Evolutionary conservation across 2,888 invertebrate genomes (phyloP).

Genomic region (Harpagoxenus sublaevis): DNA sequence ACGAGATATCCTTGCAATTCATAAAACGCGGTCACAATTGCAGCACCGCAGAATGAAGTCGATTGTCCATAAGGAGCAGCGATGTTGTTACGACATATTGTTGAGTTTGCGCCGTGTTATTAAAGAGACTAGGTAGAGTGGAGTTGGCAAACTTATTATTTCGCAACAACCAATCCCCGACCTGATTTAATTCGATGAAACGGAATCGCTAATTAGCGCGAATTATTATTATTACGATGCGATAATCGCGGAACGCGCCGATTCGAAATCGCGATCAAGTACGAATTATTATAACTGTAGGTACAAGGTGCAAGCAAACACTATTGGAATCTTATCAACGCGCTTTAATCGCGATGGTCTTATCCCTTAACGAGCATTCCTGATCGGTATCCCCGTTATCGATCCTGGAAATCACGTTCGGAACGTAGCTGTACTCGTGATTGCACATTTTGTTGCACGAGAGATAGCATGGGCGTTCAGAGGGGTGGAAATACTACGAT

Average conservation of each 20-base stretch:
- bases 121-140: slow-evolving; percentile 18
- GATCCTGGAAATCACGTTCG: slow-evolving; percentile 70
- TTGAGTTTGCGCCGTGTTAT: slow-evolving; percentile 10
- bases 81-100: slow-evolving; percentile 32
- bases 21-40: slow-evolving; percentile 33
- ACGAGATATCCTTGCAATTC: not conserved
- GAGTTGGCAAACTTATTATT: not conserved
- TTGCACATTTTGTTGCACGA: slow-evolving; percentile 59
- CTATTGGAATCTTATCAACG: not conserved
- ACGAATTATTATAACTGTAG: slow-evolving; percentile 22
- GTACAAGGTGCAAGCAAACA: slow-evolving; percentile 31
- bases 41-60: slow-evolving; percentile 8
- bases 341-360: slow-evolving; percentile 53
- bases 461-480: not conserved
- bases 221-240: slow-evolving; percentile 41
- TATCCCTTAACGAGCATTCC: slow-evolving; percentile 68
- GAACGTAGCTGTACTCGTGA: slow-evolving; percentile 61
- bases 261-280: slow-evolving; percentile 10
- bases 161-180: not conserved
- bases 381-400: slow-evolving; percentile 72
- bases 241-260: slow-evolving; percentile 18
- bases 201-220: slow-evolving; percentile 36
- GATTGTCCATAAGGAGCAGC: slow-evolving; percentile 38
- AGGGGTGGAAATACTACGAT: not conserved
- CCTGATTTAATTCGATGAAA: slow-evolving; percentile 31